phyloP scores from a whole-genome alignment of 2,797 vertebrate genomes.

The Coregonus suidteri region DNA sequence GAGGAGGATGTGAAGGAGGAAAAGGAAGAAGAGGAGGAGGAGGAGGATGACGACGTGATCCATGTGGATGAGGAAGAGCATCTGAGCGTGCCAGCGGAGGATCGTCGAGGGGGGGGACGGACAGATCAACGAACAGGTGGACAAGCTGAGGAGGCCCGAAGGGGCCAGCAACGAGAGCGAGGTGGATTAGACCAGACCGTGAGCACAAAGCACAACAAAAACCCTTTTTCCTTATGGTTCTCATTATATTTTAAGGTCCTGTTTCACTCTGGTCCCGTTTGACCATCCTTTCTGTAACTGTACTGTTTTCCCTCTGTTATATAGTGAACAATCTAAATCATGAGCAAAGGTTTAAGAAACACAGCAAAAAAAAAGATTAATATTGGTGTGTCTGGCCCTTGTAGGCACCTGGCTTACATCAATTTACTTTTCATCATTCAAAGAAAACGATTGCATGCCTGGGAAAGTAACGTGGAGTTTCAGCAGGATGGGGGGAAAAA shows the following conservation, averaged over 20 bases:
- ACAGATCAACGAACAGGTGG: constrained; percentile 96
- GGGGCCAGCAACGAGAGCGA: constrained; percentile 94
- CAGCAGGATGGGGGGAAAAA: constrained; percentile 41
- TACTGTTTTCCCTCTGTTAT: constrained; percentile 37
- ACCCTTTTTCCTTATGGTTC: constrained; percentile 30
- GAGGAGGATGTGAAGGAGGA: constrained; percentile 61
- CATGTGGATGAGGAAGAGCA: constrained; percentile 80
- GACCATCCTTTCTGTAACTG: constrained; percentile 25
- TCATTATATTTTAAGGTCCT: constrained; percentile 39
- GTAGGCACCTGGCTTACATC: constrained; percentile 56
- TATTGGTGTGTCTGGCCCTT: constrained; percentile 17
- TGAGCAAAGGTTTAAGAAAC: constrained; percentile 28
- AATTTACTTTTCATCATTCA: constrained; percentile 58
- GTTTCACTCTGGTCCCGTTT: constrained; percentile 40
- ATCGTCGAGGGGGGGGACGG: constrained; percentile 93
- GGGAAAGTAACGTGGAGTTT: constrained; percentile 40
- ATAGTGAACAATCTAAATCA: constrained; percentile 39
- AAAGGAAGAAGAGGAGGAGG: constrained; percentile 82
- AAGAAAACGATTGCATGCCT: constrained; percentile 51
- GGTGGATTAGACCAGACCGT: constrained; percentile 84
- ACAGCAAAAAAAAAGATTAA: background rate
- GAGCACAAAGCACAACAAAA: constrained; percentile 42
- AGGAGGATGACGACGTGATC: constrained; percentile 80
- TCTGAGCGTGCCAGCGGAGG: constrained; percentile 88
- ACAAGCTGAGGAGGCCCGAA: constrained; percentile 92